Percentiles rank a stretch among this genome's conserved stretches.
Conservation (phyloP, 2,797 vertebrate genomes). For the Pogoniulus pusillus region DNA sequence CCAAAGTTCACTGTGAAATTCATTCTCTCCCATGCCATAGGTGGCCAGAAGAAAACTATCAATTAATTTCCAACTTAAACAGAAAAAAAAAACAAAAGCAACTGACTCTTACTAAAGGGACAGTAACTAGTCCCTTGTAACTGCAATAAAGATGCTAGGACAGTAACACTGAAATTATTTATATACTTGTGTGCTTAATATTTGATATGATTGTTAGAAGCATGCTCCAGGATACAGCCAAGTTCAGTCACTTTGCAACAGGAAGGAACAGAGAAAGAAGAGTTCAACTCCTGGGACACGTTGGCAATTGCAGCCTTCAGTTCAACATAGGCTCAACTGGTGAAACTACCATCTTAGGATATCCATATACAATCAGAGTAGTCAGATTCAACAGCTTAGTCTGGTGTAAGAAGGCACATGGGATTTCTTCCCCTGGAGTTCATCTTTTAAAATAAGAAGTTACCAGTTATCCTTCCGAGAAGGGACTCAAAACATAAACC, state of each 20-base stretch:
- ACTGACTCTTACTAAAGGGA: background rate
- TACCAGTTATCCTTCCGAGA: background rate
- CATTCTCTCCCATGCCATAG: background rate
- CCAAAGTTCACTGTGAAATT: background rate
- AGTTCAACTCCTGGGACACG: background rate
- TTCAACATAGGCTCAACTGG: background rate
- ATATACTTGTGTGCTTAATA: background rate
- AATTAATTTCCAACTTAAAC: background rate
- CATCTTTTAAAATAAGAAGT: background rate
- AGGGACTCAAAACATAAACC: background rate
- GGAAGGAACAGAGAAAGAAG: background rate
- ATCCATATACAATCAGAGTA: background rate
- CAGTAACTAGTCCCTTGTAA: background rate
- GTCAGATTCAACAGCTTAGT: too few relatives aligned
- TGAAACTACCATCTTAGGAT: background rate
- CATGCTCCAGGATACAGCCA: background rate
- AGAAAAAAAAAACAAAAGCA: background rate
- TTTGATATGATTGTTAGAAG: background rate
- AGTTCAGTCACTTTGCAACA: background rate
- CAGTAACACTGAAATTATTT: background rate
- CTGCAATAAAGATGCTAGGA: background rate
- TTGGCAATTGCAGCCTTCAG: background rate
- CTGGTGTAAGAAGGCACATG: too few relatives aligned
- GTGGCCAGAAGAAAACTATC: background rate
- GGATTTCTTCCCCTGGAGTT: too few relatives aligned